Evolutionary conservation across 1,140 invertebrate genomes (phyloP), one percentile per base, ranked within the genome.

Genomic region (Metaphire vulgaris): DNA sequence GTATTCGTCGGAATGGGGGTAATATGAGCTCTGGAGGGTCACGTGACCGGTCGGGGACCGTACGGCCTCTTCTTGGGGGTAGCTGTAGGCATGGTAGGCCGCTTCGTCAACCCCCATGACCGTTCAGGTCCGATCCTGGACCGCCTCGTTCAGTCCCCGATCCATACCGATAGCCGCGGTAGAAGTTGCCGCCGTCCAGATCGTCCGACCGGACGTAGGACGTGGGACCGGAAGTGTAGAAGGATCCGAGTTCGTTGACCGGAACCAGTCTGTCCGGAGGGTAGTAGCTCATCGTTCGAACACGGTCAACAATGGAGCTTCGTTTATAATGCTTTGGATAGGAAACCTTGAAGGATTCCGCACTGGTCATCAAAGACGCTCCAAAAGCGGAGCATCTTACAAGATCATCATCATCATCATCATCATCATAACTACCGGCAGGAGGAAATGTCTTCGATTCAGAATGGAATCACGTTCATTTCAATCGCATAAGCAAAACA

Each of bases 271-370:
- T 6, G 21, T 56, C 41, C 21, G 41, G 41, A n/a, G n/a, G n/a
- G 41, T 56, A 56, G 41, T 56, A 56, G 41, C 41, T 56, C 41
- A 56, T 56, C 41, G 41, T 56, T n/a, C n/a, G n/a, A n/a, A n/a
- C n/a, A n/a, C n/a, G n/a, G n/a, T n/a, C n/a, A n/a, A n/a, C n/a
- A n/a, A n/a, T n/a, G n/a, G n/a, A n/a, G n/a, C n/a, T n/a, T n/a
- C n/a, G n/a, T n/a, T n/a, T n/a, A n/a, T n/a, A n/a, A n/a, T n/a
- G n/a, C n/a, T n/a, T n/a, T n/a, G n/a, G n/a, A n/a, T n/a, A n/a
- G n/a, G n/a, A n/a, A n/a, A n/a, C n/a, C n/a, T n/a, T n/a, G n/a
- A n/a, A n/a, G n/a, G n/a, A n/a, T n/a, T n/a, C n/a, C n/a, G n/a
- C n/a, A n/a, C n/a, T n/a, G n/a, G n/a, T n/a, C n/a, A n/a, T n/a